A percentile compares a stretch with the other conserved stretches of the same genome.
Conservation (phyloP, 2,888 invertebrate genomes). For the Eulithis prunata region DNA sequence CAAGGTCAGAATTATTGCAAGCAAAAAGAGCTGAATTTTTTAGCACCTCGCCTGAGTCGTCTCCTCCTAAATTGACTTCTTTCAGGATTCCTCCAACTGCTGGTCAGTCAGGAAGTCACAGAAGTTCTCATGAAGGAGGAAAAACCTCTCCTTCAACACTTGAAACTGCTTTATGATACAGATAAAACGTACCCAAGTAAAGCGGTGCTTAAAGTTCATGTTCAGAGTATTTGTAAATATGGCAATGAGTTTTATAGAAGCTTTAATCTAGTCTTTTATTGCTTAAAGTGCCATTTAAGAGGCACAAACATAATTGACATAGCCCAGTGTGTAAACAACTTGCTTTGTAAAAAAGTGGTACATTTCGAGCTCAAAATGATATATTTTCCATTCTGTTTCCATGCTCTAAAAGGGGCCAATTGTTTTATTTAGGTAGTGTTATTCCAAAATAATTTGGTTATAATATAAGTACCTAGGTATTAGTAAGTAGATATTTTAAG, state of each 20-base stretch:
- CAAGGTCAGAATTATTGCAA: constrained; percentile 83
- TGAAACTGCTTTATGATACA: constrained; percentile 86
- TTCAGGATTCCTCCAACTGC: constrained; percentile 65
- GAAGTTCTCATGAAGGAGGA: constrained; percentile 68
- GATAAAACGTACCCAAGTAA: constrained; percentile 35
- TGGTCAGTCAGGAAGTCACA: constrained; percentile 47
- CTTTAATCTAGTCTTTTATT: constrained; percentile 82
- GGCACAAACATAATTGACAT: constrained; percentile 59
- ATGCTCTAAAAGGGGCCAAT: constrained; percentile 76
- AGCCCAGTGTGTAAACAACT: constrained; percentile 60
- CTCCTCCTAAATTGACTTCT: constrained; percentile 71
- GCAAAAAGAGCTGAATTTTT: constrained; percentile 87
- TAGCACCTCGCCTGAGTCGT: constrained; percentile 65
- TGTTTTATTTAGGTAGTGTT: constrained; percentile 63
- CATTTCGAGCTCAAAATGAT: constrained; percentile 62
- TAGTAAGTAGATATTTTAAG: constrained; percentile 56
- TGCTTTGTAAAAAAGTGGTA: constrained; percentile 39
- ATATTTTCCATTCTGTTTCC: constrained; percentile 48
- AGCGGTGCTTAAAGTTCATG: constrained; percentile 68
- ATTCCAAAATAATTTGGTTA: constrained; percentile 61
- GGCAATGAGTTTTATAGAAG: constrained; percentile 77
- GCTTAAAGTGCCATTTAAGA: constrained; percentile 73
- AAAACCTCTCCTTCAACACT: constrained; percentile 78
- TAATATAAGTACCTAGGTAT: constrained; percentile 61
- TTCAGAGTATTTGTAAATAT: constrained; percentile 55